Evolutionary conservation across 1,140 invertebrate species (phyloP), one percentile per base, ranked within the genome.

Genomic region (Microplitis demolitor): DNA sequence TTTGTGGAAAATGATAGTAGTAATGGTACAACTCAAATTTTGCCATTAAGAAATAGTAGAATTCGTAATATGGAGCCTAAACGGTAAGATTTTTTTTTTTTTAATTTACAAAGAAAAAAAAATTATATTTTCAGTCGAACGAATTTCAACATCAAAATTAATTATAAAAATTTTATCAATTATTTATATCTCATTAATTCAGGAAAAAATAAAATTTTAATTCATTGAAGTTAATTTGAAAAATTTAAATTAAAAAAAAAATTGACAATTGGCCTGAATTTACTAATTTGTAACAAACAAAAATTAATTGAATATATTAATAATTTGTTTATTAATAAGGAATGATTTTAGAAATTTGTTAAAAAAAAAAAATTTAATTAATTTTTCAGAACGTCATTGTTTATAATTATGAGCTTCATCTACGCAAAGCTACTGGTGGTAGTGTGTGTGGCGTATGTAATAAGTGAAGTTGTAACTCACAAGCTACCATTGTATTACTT

Each of bases 331-430:
- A 24, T n/a, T n/a, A 35, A 31, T 11, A 58, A 0, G 8, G 50
- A 70, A 70, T 50, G 51, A 45, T 14, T 53, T 0, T 6, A 4
- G 34, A 61, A 24, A 33, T 60, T 45, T 33, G 11, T 31, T 24
- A 16, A 67, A 67, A 9, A 14, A 34, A 63, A 3, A 5, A 24
- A 14, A 35, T 73, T 77, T 51, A 56, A 80, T 80, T 81, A 81
- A 83, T 86, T 74, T 87, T 90, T 90, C 91, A 97, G 96, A 90
- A 97, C 95, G 75, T 96, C 95, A 74, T 89, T 96, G 73, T 97
- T 97, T 89, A 97, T 97, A 87, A 95, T 96, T 85, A 94, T 95
- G 89, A 97, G 95, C 87, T 95, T 96, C 88, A 94, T 97, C 78
- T 97, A 97, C 87, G 95, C 94, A 76, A 96, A 97, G 84, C 91